Base-by-base conservation (phyloP, 2,888 invertebrate genomes). In the Sminthurides aquaticus region DNA sequence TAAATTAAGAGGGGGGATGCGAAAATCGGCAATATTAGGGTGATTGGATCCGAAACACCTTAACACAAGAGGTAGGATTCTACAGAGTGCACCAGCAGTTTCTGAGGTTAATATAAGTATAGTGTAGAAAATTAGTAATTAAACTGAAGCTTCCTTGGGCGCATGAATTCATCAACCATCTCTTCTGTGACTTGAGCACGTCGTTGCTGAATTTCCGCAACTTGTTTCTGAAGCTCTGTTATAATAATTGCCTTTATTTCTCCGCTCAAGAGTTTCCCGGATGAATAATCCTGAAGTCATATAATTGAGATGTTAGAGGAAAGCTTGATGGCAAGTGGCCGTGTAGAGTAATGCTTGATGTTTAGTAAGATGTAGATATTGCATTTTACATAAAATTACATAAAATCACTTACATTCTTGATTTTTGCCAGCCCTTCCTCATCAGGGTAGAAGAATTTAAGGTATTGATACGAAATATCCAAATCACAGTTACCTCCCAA, bases 401-500 rank as follows among this genome's bases (percentile, higher is more conserved):
- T 25, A 25, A 57, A 57, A 20, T 34, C 26, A 64, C 24, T 27
- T 58, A 86, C 86, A 80, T 83, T 79, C 76, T 81, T 78, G 58
- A 93, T 87, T 78, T 88, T 80, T 72, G 89, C 90, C 68, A 99
- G 81, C 76, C 84, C 84, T 0, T 85, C 86, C 77, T 99, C 98
- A 79, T 96, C 94, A 67, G 97, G 96, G 65, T 97, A 77, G 82
- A 99, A 99, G 80, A 96, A 99, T 27, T 84, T 86, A 27, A 99
- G 82, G 80, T 98, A 93, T 78, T 98, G 95, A 81, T 85, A 99
- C 0, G 97, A 87, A 64, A 95, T 93, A 80, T 99, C 99, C 5
- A 99, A 86, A 62, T 91, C 90, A 72, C 97, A 93, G 80, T 98
- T 88, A n/a, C 99, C 99, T 24, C 99, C 98, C 28, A 87, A 80